These are phyloP conservation scores for Formica selysi DNA, from an alignment of 1,140 invertebrate genomes.

Conservation along the genomic window DNA sequence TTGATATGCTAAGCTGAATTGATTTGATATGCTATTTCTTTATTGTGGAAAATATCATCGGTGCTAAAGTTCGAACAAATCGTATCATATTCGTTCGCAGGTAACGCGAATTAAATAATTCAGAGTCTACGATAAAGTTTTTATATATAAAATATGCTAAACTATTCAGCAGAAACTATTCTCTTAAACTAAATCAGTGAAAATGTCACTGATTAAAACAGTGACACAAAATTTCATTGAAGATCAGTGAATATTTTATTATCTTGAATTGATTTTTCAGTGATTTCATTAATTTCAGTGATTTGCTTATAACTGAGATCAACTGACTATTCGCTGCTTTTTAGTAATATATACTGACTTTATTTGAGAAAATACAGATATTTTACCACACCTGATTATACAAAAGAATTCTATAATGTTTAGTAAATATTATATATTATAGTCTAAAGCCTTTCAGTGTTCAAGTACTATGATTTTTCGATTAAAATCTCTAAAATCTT, in stretches of 20 bases:
- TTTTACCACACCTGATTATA: not conserved
- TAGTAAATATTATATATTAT: not conserved
- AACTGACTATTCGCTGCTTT: no score
- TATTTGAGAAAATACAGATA: no score
- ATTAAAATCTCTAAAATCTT: not conserved
- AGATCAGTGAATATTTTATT: no score
- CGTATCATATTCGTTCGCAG: not conserved
- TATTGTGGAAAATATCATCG: not conserved
- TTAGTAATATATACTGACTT: no score
- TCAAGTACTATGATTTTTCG: not conserved
- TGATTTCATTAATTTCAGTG: no score
- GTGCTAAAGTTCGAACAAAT: not conserved
- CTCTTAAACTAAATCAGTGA: no score
- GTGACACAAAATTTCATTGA: no score
- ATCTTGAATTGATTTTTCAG: no score
- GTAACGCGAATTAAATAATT: not conserved
- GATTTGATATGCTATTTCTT: not conserved
- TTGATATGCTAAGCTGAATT: slow-evolving; percentile 5
- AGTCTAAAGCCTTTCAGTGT: not conserved
- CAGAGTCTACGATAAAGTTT: not conserved
- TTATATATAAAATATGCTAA: not conserved
- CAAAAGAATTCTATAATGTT: not conserved
- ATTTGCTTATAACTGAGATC: no score
- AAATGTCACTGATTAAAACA: no score
- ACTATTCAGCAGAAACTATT: not conserved